These are phyloP conservation scores for Pangasianodon hypophthalmus DNA, from an alignment of 2,113 vertebrate genomes.

Conservation along the genomic window DNA sequence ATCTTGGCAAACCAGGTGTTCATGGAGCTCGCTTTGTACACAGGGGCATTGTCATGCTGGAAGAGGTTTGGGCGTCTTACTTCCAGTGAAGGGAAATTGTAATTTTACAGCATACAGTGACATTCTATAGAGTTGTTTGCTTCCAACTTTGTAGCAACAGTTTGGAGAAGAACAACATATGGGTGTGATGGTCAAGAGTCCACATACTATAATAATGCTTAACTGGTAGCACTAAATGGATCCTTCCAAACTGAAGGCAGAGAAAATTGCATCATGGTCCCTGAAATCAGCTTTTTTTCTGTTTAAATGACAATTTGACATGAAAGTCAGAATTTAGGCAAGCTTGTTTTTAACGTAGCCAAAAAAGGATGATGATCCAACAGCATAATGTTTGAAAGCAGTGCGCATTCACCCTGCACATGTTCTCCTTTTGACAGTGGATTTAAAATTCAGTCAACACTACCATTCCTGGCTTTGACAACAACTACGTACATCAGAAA, in stretches of 20 bases:
- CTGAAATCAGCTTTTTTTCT: neutral
- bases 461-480: neutral
- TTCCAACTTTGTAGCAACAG: neutral
- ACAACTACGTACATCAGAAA: neutral
- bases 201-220: neutral
- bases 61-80: neutral
- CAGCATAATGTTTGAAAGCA: neutral
- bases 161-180: neutral
- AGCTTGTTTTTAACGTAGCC: neutral
- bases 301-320: neutral
- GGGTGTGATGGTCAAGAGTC: neutral
- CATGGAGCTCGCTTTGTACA: neutral
- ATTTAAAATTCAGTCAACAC: neutral
- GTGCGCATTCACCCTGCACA: neutral
- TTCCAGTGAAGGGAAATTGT: neutral
- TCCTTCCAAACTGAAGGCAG: neutral
- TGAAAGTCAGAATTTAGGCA: neutral
- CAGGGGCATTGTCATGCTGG: neutral
- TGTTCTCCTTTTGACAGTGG: neutral
- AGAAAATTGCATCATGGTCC: neutral
- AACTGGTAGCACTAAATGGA: neutral
- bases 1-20: neutral
- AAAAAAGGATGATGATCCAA: neutral
- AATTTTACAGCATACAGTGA: neutral
- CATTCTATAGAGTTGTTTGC: neutral